Evolutionary conservation across 2,797 vertebrate genomes (phyloP), one percentile per base, ranked within the genome.

Genomic region (Amniataba percoides): DNA sequence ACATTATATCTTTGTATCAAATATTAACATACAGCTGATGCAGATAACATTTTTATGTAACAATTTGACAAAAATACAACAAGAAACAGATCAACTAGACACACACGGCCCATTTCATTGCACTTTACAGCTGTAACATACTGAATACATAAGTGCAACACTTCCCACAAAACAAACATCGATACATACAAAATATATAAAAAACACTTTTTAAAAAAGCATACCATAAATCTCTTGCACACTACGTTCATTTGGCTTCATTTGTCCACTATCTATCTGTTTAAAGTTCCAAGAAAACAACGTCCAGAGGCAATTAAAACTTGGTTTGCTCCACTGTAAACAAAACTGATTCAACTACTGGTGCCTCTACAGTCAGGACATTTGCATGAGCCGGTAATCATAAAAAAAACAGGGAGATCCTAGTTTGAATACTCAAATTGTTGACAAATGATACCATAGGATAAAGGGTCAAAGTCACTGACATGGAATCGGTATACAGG

Each of bases 1-100:
- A 88, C 14, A 79, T 64, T 48, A 25, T 51, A 77, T 48, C 71
- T 82, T 84, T 27, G 72, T 84, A 88, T 75, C 76, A 89, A 88
- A 93, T 84, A 91, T 86, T 65, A 87, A 84, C 58, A 84, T 31
- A 42, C 16, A 78, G 71, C 51, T 56, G 51, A 73, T 70, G 39
- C 62, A 64, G 53, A 27, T 49, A 60, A 56, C 43, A 49, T 68
- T 59, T 71, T 65, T 8, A 27, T 56, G 57, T 78, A 74, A 77
- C 75, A 75, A 59, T 43, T n/a, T 64, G 7, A 36, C 40, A 74
- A 76, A 71, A 72, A 66, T 46, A 80, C 23, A 48, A 62, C 40
- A 71, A 65, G 9, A 51, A 65, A 69, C 1, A 65, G 14, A 60
- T 15, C 43, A 74, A 74, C 16, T 55, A 19, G 5, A 78, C 40